Evolutionary conservation across 2,797 vertebrate species (phyloP).

Genomic region (Muraenolepis orangiensis): DNA sequence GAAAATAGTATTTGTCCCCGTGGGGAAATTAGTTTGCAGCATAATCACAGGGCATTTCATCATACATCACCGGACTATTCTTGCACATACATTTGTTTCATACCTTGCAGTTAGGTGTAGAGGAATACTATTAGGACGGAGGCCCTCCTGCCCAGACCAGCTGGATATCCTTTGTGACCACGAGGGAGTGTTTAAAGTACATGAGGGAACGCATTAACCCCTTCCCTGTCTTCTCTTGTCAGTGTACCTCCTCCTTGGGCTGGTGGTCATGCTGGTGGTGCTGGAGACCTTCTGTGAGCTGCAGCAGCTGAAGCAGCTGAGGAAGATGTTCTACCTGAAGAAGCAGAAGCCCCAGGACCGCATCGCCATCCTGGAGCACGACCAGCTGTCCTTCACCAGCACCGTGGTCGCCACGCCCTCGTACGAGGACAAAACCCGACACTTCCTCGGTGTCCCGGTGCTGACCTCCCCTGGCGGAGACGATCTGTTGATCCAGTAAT

Average conservation of each 20-base stretch:
- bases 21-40: too few species aligned
- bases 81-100: too few species aligned
- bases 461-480: conserved; percentile 62
- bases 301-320: conserved; percentile 91
- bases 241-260: conserved; percentile 92
- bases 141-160: too few species aligned
- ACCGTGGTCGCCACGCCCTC: conserved; percentile 72
- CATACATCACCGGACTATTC: too few species aligned
- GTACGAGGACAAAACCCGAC: conserved; percentile 81
- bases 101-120: too few species aligned
- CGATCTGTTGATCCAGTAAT: conserved; percentile 72
- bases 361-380: conserved; percentile 86
- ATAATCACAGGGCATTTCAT: too few species aligned
- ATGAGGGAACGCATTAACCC: too few species aligned
- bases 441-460: conserved; percentile 65
- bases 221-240: background rate
- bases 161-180: too few species aligned
- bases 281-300: conserved; percentile 97
- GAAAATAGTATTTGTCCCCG: too few species aligned
- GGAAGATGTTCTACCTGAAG: conserved; percentile 95
- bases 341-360: conserved; percentile 89
- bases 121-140: too few species aligned
- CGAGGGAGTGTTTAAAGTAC: too few species aligned
- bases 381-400: conserved; percentile 90
- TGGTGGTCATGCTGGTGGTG: conserved; percentile 93